Percentiles rank a stretch among this genome's conserved stretches.
These are phyloP conservation scores for Caenorhabditis sp. DNA, from an alignment of 2,888 invertebrate species.

Conservation along the genomic window DNA sequence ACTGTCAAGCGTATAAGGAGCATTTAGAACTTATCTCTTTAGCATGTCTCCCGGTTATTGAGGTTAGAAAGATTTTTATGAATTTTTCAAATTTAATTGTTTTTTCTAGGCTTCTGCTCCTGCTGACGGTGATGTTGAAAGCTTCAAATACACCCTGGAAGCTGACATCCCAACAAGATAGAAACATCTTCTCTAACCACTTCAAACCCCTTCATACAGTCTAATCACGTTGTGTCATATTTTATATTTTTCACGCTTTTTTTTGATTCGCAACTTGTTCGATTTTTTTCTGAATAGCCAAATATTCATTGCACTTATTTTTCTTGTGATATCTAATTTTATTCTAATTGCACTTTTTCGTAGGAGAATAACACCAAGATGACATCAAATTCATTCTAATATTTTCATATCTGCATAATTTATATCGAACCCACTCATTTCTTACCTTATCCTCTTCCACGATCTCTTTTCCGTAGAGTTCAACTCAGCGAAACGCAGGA, in stretches of 20 bases:
- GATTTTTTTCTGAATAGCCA: background rate
- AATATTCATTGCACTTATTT: constrained; percentile 3
- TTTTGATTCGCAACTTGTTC: constrained; percentile 2
- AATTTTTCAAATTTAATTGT: background rate
- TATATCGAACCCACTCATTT: background rate
- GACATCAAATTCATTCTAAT: background rate
- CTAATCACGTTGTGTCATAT: background rate
- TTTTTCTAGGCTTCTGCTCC: constrained; percentile 64
- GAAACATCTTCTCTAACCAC: no score
- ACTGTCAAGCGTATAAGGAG: constrained; percentile 63
- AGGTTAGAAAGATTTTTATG: constrained; percentile 47
- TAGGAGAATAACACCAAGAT: background rate
- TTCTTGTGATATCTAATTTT: constrained; percentile 4
- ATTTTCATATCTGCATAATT: background rate
- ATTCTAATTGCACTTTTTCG: constrained; percentile 6
- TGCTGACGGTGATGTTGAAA: constrained; percentile 52
- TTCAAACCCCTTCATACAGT: background rate
- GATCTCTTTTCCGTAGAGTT: no score
- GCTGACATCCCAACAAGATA: constrained; percentile 55
- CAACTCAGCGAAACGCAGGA: no score
- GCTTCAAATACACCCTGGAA: constrained; percentile 64
- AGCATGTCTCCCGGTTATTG: constrained; percentile 69
- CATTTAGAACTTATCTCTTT: constrained; percentile 66
- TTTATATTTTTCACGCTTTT: constrained; percentile 7
- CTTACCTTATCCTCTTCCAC: background rate